Evolutionary conservation across 2,113 vertebrate species (phyloP).

Genomic region (Steatornis caripensis): DNA sequence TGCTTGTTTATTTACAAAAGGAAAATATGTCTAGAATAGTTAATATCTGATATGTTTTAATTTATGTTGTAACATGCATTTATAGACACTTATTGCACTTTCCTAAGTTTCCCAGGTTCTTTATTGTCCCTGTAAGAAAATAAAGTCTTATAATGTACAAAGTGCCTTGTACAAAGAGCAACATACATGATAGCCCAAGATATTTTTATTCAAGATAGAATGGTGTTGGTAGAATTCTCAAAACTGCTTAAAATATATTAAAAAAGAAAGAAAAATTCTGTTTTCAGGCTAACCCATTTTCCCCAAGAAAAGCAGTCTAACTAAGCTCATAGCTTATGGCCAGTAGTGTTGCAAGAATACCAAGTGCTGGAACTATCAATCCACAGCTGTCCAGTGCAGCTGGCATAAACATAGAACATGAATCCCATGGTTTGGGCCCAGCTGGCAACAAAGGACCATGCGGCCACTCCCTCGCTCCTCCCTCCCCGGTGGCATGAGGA

Average conservation of each 20-base stretch:
- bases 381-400: neutral
- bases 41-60: neutral
- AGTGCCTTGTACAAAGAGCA: neutral
- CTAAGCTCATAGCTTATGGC: neutral
- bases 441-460: too few relatives aligned
- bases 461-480: too few relatives aligned
- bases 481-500: too few relatives aligned
- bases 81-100: neutral
- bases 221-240: neutral
- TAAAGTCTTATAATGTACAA: neutral
- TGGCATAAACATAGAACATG: fast-evolving
- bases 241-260: neutral
- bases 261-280: neutral
- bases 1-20: neutral
- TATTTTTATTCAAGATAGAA: neutral
- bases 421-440: too few relatives aligned
- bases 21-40: neutral
- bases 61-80: neutral
- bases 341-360: neutral
- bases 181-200: neutral
- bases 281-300: neutral
- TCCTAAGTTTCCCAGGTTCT: fast-evolving
- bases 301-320: neutral
- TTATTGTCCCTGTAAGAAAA: neutral
- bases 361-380: neutral